These are phyloP conservation scores for Melieria omissa DNA, from an alignment of 2,888 invertebrate genomes.

Conservation along the genomic window DNA sequence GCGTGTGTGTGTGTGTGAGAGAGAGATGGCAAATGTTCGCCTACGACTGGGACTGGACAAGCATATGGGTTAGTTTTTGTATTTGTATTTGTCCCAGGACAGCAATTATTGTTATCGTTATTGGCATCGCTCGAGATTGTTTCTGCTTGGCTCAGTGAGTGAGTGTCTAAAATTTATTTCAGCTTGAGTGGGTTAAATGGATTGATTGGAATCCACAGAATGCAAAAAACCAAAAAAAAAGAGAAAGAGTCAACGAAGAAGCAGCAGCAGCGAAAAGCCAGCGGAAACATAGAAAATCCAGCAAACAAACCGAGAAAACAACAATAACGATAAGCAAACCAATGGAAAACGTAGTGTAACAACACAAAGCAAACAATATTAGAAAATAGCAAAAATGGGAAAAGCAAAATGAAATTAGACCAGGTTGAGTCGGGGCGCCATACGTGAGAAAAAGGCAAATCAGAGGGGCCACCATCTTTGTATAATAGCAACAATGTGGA, in stretches of 20 bases:
- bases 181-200: slow-evolving; percentile 8
- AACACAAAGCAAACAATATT: not conserved
- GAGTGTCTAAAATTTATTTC: slow-evolving; percentile 15
- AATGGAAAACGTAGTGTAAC: not conserved
- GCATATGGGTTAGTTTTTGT: too few species aligned
- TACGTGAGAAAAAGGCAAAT: too few species aligned
- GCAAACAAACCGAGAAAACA: not conserved
- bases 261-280: not conserved
- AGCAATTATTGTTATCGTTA: slow-evolving; percentile 39
- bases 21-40: too few species aligned
- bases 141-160: not conserved
- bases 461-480: too few species aligned
- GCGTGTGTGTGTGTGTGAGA: too few species aligned
- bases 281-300: not conserved
- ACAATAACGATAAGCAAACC: not conserved
- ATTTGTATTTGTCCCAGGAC: slow-evolving; percentile 20
- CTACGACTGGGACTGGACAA: too few species aligned
- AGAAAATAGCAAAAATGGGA: too few species aligned
- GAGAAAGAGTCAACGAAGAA: too few species aligned
- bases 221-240: too few species aligned
- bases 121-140: slow-evolving; percentile 34
- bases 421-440: too few species aligned
- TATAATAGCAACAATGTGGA: too few species aligned
- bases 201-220: slow-evolving; percentile 7
- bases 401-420: too few species aligned